These are phyloP conservation scores for Pseudoips prasinana DNA, from an alignment of 2,888 invertebrate species.

Conservation along the genomic window DNA sequence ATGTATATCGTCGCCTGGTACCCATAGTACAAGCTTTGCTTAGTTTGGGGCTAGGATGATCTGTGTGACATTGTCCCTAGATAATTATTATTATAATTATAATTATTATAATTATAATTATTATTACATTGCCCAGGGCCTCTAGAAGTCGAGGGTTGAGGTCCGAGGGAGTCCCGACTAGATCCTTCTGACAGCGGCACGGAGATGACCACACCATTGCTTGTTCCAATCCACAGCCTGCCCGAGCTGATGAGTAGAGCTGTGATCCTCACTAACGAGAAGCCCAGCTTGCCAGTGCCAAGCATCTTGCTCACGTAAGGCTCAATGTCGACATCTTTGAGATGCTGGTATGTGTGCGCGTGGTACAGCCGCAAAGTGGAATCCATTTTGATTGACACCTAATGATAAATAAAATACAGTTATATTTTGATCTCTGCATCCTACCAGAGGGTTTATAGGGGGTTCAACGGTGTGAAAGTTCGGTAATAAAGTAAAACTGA, in stretches of 20 bases:
- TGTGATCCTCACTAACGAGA: slow-evolving; percentile 94
- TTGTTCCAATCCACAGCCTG: slow-evolving; percentile 98
- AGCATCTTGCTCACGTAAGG: slow-evolving; percentile 99
- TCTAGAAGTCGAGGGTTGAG: slow-evolving; percentile 28
- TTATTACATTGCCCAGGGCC: slow-evolving; percentile 41
- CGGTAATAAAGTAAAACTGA: too few species aligned
- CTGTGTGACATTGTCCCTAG: too few species aligned
- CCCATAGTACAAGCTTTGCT: too few species aligned
- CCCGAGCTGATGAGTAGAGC: slow-evolving; percentile 96
- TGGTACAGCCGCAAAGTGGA: slow-evolving; percentile 98
- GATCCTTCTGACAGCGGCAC: slow-evolving; percentile 90
- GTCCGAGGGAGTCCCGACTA: slow-evolving; percentile 41
- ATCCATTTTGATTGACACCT: slow-evolving; percentile 99
- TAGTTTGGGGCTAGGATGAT: too few species aligned
- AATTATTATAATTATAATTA: too few species aligned
- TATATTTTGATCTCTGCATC: too few species aligned
- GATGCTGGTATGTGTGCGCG: slow-evolving; percentile 97
- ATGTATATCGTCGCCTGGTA: too few species aligned
- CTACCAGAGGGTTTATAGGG: too few species aligned
- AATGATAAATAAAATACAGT: too few species aligned
- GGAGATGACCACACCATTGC: slow-evolving; percentile 96
- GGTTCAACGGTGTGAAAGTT: too few species aligned
- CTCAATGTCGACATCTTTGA: slow-evolving; percentile 97
- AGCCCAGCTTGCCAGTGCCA: slow-evolving; percentile 98
- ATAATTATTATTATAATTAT: too few species aligned